Evolutionary conservation across 2,797 vertebrate genomes (phyloP), one percentile per base, ranked within the genome.

Genomic region (Poeciliopsis infans): DNA sequence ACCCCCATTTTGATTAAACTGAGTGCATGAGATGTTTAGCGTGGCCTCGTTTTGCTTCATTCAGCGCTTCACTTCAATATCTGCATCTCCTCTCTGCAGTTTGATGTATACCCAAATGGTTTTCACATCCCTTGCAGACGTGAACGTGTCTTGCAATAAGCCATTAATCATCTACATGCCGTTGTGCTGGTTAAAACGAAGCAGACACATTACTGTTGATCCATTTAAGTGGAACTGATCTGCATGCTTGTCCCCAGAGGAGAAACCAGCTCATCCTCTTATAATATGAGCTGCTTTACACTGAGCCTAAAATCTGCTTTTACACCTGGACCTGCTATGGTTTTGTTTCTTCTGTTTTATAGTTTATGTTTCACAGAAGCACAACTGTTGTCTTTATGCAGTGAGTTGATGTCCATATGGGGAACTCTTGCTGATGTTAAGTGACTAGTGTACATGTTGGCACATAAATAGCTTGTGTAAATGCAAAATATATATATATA

Each of bases 141-240:
- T 72, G 73, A 16, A 0, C 51, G 70, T 74, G 73, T 76, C 25
- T 36, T 51, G 41, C 20, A 25, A 43, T 25, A 2, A 53, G 84
- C 51, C 7, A n/a, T 31, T 78, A 46, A 59, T 76, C 83, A 57
- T 74, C 55, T 73, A 18, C 47, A 33, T 66, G 5, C 82, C 81
- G 15, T 16, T 73, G 78, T 74, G 46, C 79, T 31, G 79, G 11
- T 76, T 64, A 75, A 71, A 81, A 0, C 57, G 64, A 74, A 79
- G 79, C 75, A 78, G 83, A 81, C 86, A 71, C 78, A 82, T 88
- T 83, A 83, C 77, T 72, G 79, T 70, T 81, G 81, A 91, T 88
- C 90, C 41, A 23, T 84, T 91, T 88, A 88, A 90, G 83, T 90
- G 87, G 90, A 91, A 85, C 85, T 12, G 59, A 90, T 84, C 76